Percentiles rank a stretch among this genome's conserved stretches.
These are phyloP conservation scores for Manduca sexta DNA, from an alignment of 1,140 invertebrate genomes.

Conservation along the genomic window DNA sequence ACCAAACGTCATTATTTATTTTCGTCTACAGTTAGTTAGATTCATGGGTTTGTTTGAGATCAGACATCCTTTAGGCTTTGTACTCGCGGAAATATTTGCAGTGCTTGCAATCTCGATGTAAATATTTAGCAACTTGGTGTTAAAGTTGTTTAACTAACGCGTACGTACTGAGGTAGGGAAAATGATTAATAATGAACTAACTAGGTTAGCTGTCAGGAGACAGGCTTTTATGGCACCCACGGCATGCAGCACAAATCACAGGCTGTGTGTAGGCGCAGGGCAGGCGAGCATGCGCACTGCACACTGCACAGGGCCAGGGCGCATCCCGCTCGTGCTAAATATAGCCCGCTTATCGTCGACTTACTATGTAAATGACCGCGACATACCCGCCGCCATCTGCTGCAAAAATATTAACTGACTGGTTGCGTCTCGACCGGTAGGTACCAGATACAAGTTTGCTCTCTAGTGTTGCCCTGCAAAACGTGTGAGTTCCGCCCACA, in stretches of 20 bases:
- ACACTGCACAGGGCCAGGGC: conserved; percentile 16
- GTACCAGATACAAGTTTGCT: conserved; percentile 31
- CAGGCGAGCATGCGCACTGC: conserved; percentile 12
- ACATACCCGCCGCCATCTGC: conserved; percentile 53
- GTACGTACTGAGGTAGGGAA: too few relatives aligned
- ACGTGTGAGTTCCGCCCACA: conserved; percentile 46
- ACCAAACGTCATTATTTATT: not conserved
- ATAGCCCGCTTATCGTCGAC: conserved; percentile 65
- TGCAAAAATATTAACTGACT: conserved; percentile 50
- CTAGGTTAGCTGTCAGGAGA: too few relatives aligned
- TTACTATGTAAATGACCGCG: conserved; percentile 70
- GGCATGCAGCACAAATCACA: too few relatives aligned
- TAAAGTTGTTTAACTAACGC: too few relatives aligned
- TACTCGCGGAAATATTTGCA: too few relatives aligned
- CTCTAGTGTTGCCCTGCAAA: conserved; percentile 30
- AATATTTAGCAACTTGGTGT: too few relatives aligned
- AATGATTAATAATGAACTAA: too few relatives aligned
- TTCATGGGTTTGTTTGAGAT: not conserved
- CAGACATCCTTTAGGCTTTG: not conserved
- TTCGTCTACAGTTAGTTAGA: not conserved
- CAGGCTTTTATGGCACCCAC: too few relatives aligned
- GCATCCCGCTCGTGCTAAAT: conserved; percentile 62
- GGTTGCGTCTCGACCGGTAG: conserved; percentile 32
- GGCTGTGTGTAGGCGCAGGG: conserved; percentile 33
- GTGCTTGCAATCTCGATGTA: too few relatives aligned